A percentile compares a stretch with the other conserved stretches of the same genome.
Conservation (phyloP, 2,888 invertebrate genomes). For the Tiliacea citrago region DNA sequence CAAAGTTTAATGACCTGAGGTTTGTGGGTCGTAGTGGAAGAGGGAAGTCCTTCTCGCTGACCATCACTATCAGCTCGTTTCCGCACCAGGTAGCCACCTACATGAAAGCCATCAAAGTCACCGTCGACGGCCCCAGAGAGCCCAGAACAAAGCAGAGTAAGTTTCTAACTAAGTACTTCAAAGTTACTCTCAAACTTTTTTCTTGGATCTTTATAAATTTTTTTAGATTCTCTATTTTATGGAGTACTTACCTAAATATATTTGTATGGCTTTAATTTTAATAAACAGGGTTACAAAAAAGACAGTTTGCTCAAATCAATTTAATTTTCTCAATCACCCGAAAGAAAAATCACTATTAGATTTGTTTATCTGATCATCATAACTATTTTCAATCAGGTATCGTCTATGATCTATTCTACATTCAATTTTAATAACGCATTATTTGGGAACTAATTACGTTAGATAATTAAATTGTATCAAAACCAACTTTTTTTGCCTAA, state of each 20-base stretch:
- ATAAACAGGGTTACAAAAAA: neutral
- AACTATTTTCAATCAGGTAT: neutral
- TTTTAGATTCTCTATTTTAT: neutral
- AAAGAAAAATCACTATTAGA: neutral
- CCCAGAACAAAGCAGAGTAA: conserved; percentile 99
- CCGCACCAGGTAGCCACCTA: conserved; percentile 97
- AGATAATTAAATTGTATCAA: neutral
- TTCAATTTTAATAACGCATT: neutral
- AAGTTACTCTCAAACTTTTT: conserved; percentile 50
- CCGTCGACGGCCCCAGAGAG: conserved; percentile 99
- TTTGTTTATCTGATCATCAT: neutral
- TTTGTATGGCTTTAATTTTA: neutral
- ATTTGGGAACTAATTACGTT: neutral
- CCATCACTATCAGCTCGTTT: conserved; percentile 96
- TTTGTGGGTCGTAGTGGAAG: conserved; percentile 99
- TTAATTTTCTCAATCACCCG: no score
- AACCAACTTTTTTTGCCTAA: neutral
- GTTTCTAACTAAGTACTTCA: conserved; percentile 80
- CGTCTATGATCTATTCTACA: neutral
- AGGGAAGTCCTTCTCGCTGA: conserved; percentile 98
- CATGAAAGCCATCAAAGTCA: conserved; percentile 99
- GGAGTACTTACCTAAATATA: neutral
- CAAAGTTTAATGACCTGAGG: conserved; percentile 99
- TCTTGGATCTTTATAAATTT: neutral
- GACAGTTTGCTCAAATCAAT: neutral